phyloP scores from a whole-genome alignment of 2,797 vertebrate species.

The Protonibea diacanthus region DNA sequence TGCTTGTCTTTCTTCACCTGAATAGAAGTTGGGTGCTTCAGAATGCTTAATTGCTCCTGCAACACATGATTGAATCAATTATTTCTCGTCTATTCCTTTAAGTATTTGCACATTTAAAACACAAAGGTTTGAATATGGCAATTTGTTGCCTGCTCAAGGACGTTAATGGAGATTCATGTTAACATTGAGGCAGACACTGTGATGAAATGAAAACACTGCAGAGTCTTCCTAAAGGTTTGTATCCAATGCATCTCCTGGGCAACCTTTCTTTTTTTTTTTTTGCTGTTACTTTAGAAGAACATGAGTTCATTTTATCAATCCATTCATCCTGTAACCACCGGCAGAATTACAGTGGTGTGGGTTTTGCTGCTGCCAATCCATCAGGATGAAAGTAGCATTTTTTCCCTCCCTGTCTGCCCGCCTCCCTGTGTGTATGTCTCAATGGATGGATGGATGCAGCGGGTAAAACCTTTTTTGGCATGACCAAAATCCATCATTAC shows the following conservation, averaged over 20 bases:
- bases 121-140: not conserved
- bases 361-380: constrained; percentile 41
- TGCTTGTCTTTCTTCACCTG: constrained; percentile 9
- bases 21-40: constrained; percentile 1
- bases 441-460: constrained; percentile 31
- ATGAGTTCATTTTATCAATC: constrained; percentile 9
- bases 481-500: constrained; percentile 41
- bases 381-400: constrained; percentile 39
- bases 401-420: constrained; percentile 34
- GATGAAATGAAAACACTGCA: not conserved
- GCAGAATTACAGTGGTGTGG: constrained; percentile 44
- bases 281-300: not conserved
- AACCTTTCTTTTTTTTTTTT: not conserved
- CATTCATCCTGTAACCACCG: constrained; percentile 40
- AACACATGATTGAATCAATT: not conserved
- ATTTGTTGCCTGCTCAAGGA: not conserved
- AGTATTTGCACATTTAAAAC: not conserved
- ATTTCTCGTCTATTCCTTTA: not conserved
- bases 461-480: constrained; percentile 41
- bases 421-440: constrained; percentile 7
- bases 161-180: not conserved
- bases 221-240: not conserved
- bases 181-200: not conserved
- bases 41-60: not conserved
- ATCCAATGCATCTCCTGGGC: not conserved